Evolutionary conservation across 2,797 vertebrate species (phyloP).

Genomic region (Cirrhinus molitorella): DNA sequence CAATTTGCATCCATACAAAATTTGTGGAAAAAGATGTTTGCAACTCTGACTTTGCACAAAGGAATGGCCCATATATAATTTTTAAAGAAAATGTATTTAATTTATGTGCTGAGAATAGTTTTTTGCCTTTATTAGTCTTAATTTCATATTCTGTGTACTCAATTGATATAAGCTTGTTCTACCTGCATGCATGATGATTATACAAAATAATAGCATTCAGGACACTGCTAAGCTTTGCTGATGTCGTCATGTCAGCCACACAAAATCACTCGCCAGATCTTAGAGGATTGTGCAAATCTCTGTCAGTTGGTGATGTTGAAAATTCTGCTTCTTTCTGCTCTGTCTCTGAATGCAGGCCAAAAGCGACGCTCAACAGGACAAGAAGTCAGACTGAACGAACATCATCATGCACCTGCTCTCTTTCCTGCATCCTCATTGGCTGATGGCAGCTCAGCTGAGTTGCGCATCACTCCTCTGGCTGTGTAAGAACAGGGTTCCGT

Average conservation of each 20-base stretch:
- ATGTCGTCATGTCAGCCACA: neutral
- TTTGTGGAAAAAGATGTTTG: no score
- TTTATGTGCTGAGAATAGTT: no score
- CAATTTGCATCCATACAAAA: no score
- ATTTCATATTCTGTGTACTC: neutral
- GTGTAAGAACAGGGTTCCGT: constrained; percentile 10
- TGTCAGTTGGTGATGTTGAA: neutral
- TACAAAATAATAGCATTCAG: neutral
- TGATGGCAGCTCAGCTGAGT: constrained; percentile 23
- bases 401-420: neutral
- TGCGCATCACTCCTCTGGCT: constrained; percentile 6
- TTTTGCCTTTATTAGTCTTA: neutral
- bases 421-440: constrained; percentile 36
- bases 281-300: constrained; percentile 2
- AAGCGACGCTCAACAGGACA: constrained; percentile 69
- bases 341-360: constrained; percentile 66
- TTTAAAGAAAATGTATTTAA: no score
- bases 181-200: neutral
- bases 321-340: neutral
- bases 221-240: neutral
- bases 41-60: no score
- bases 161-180: neutral
- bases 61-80: no score
- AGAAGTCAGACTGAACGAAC: constrained; percentile 77
- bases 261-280: neutral